phyloP scores from a whole-genome alignment of 2,113 vertebrate genomes.

The Catharus fuscescens region DNA sequence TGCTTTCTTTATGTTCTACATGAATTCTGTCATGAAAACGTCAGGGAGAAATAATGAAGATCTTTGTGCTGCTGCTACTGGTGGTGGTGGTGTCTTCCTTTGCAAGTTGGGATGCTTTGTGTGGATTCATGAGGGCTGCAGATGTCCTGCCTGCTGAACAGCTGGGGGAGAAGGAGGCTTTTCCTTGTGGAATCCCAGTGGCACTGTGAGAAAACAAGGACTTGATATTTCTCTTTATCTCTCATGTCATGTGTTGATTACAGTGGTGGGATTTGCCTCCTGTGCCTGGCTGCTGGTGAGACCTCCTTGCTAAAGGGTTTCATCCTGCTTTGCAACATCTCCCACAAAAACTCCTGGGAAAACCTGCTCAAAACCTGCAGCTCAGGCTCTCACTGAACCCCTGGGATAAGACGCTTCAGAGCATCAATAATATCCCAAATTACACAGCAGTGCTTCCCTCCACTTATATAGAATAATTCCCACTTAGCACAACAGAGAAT shows the following conservation, averaged over 20 bases:
- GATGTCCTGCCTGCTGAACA: slow-evolving; percentile 44
- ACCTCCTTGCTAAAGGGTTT: neutral
- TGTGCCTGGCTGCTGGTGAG: neutral
- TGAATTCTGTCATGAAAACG: slow-evolving; percentile 34
- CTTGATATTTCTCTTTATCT: neutral
- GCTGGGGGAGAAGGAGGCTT: slow-evolving; percentile 23
- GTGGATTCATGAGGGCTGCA: slow-evolving; percentile 33
- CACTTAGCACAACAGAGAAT: accelerated
- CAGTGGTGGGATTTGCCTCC: neutral
- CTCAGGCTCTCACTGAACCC: neutral
- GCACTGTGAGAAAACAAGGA: neutral
- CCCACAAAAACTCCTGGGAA: neutral
- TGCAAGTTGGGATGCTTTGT: neutral
- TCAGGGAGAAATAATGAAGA: slow-evolving; percentile 8
- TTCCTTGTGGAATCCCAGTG: neutral
- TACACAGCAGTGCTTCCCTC: neutral
- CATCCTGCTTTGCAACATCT: neutral
- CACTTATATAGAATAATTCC: neutral
- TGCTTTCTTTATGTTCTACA: slow-evolving; percentile 44
- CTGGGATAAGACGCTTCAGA: neutral
- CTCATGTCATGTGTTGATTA: neutral
- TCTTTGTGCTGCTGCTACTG: neutral
- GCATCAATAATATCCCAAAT: neutral
- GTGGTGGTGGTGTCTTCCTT: slow-evolving; percentile 27
- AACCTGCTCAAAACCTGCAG: neutral